Percentiles rank a stretch among this genome's conserved stretches.
Evolutionary conservation across 92 coral and sea anemone species (phyloP).

Genomic region (Palythoa grandis): DNA sequence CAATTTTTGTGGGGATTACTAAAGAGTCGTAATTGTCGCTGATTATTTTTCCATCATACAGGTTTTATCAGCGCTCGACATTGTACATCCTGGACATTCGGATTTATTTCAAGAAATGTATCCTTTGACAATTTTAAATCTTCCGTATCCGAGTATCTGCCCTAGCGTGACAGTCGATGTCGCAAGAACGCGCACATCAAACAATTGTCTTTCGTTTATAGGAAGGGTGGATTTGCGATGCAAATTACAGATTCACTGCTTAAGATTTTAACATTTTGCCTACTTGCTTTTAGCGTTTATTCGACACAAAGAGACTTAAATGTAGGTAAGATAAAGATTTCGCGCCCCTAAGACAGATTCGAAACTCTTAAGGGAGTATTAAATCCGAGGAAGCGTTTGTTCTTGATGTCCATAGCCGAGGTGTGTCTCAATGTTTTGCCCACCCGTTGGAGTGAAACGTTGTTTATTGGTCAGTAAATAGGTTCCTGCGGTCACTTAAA

Average conservation of each 20-base stretch:
- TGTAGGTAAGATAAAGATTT: not conserved
- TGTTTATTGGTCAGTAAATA: slow-evolving; percentile 36
- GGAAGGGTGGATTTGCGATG: slow-evolving; percentile 46
- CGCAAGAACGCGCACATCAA: slow-evolving; percentile 39
- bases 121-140: slow-evolving; percentile 64
- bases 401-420: slow-evolving; percentile 11
- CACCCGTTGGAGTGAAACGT: slow-evolving; percentile 41
- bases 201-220: slow-evolving; percentile 35
- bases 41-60: slow-evolving; percentile 54
- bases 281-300: not conserved
- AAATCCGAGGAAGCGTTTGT: not conserved
- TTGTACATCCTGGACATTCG: slow-evolving; percentile 97
- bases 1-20: slow-evolving; percentile 42
- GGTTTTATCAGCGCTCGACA: slow-evolving; percentile 96
- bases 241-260: slow-evolving; percentile 38
- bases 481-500: slow-evolving; percentile 42
- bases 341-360: not conserved
- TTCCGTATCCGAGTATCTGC: slow-evolving; percentile 1
- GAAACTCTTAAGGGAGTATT: not conserved
- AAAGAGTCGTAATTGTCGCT: slow-evolving; percentile 27
- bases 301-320: not conserved
- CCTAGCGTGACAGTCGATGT: slow-evolving; percentile 43
- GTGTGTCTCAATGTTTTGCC: slow-evolving; percentile 31
- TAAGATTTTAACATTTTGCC: slow-evolving; percentile 13
- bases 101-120: slow-evolving; percentile 99